Conservation (phyloP, 2,113 vertebrate genomes). For the Pipra filicauda region DNA sequence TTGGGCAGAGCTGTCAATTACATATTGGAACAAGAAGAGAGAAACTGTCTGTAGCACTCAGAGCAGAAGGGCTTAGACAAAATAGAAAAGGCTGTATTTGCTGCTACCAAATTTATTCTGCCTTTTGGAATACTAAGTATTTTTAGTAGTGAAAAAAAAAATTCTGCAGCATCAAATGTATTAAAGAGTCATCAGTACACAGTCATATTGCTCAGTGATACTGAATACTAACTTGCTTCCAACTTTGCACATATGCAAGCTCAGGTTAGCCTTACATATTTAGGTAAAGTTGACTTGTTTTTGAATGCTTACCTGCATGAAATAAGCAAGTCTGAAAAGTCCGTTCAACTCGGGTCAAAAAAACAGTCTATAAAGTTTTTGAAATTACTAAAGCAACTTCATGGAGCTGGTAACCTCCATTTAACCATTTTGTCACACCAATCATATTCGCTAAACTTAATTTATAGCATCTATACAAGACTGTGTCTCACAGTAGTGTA, state of each 20-base stretch:
- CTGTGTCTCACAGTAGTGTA: not conserved
- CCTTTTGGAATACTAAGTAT: not conserved
- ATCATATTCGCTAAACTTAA: slow-evolving; percentile 29
- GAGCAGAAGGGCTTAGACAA: slow-evolving; percentile 7
- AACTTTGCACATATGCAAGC: not conserved
- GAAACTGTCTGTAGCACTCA: slow-evolving; percentile 11
- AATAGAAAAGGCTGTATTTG: not conserved
- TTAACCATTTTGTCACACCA: slow-evolving; percentile 24
- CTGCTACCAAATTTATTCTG: slow-evolving; percentile 1
- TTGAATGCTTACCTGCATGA: not conserved
- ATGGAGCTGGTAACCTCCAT: not conserved
- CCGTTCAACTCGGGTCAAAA: not conserved
- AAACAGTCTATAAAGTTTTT: not conserved
- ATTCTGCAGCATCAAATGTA: not conserved
- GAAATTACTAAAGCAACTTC: not conserved
- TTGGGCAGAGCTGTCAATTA: slow-evolving; percentile 41
- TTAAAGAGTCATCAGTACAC: not conserved
- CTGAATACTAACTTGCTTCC: not conserved
- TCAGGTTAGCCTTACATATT: not conserved
- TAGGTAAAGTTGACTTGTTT: not conserved
- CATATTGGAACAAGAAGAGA: slow-evolving; percentile 34
- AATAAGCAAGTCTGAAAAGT: not conserved
- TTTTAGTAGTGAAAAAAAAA: not conserved
- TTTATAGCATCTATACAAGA: slow-evolving; percentile 25
- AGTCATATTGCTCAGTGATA: not conserved